phyloP scores from a whole-genome alignment of 2,797 vertebrate genomes.

The Rhabdomys pumilio region DNA sequence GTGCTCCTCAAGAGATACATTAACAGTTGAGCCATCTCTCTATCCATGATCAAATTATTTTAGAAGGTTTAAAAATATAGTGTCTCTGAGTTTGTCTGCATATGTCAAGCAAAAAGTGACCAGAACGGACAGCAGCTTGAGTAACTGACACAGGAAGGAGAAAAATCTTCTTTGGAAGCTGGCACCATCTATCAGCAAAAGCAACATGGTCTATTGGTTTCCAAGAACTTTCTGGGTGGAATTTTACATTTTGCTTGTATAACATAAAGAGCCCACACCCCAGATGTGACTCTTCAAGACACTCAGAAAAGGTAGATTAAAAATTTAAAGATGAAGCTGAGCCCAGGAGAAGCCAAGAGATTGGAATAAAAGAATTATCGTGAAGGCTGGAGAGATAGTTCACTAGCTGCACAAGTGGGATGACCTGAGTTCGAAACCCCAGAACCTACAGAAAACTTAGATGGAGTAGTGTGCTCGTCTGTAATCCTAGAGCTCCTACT shows the following conservation, averaged over 20 bases:
- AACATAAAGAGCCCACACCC: background rate
- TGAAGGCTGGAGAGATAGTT: background rate
- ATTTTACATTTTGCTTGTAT: background rate
- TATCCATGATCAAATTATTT: background rate
- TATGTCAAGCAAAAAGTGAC: background rate
- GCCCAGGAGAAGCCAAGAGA: background rate
- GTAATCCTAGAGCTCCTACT: background rate
- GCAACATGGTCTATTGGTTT: background rate
- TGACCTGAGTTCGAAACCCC: no score
- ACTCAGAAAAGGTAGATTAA: background rate
- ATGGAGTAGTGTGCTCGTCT: background rate
- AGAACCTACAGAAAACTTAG: background rate
- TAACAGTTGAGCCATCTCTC: background rate
- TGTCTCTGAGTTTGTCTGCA: background rate
- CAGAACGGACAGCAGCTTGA: no score
- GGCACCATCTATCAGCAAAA: background rate
- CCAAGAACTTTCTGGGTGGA: background rate
- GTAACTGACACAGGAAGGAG: background rate
- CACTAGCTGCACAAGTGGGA: background rate
- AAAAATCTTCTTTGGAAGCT: background rate
- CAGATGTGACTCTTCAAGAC: background rate
- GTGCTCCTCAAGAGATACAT: background rate
- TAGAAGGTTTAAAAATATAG: conserved; percentile 3
- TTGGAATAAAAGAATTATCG: no score
- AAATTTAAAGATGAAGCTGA: background rate